Evolutionary conservation across 2,113 vertebrate genomes (phyloP), one percentile per base, ranked within the genome.

Genomic region (Microtus pennsylvanicus): DNA sequence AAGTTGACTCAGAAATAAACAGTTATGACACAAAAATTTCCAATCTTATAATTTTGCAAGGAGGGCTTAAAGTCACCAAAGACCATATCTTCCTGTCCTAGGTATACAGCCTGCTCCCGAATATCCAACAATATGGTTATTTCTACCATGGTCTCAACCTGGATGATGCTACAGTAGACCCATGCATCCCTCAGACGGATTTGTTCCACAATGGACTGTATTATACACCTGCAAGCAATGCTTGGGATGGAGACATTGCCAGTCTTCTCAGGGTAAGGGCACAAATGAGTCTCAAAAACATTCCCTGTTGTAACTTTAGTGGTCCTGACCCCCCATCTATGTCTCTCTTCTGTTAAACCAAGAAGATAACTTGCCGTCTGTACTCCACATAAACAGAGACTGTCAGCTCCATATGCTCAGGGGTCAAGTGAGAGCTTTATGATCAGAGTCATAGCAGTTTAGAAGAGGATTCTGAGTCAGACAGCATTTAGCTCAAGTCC

Each of bases 161-260:
- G 87, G 98, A 98, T 35, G 98, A 98, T 70, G 7, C 38, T 63
- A 93, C 88, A 2, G 80, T 17, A 17, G 65, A 96, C 13, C 13
- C 3, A 4, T 98, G 98, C 81, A 96, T 94, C 24, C 97, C 98
- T 81, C 26, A 97, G 87, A 98, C 95, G 75, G 82, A 98, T 2
- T 95, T 98, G 11, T 99, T 99, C 97, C 98, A 93, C 81, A 96
- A 98, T 35, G 98, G 98, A 74, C 89, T 98, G 11, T 99, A 98
- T 93, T 98, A 98, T 42, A 80, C 80, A 45, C 97, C 98, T 80
- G 97, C 98, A 83, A 98, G 98, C 96, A 98, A 97, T 87, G 91
- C 89, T 67, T 52, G 11, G 24, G 99, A 98, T 87, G 98, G 98
- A 0, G 98, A 98, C 22, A 97, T 26, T 93, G 98, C 98, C 89